A percentile compares a stretch with the other conserved stretches of the same genome.
These are phyloP conservation scores for Hypolimnas misippus DNA, from an alignment of 2,888 invertebrate species.

Conservation along the genomic window DNA sequence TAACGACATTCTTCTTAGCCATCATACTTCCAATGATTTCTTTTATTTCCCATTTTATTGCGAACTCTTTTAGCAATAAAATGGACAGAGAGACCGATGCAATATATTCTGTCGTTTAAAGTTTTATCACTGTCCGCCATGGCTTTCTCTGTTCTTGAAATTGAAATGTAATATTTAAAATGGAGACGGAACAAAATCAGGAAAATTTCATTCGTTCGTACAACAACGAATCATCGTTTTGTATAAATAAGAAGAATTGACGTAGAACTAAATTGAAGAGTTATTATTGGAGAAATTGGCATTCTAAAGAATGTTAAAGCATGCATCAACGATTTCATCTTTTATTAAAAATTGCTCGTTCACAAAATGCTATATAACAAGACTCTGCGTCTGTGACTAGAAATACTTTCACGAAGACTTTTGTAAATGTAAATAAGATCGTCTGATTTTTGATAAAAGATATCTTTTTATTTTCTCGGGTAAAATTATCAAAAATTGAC, in stretches of 20 bases:
- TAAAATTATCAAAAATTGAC: too few relatives aligned
- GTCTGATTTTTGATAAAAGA: too few relatives aligned
- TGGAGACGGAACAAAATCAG: neutral
- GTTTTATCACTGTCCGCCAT: conserved; percentile 8
- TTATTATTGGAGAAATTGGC: conserved; percentile 1
- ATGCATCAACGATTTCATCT: neutral
- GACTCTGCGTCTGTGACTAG: neutral
- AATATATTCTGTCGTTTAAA: conserved; percentile 5
- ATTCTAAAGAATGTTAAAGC: neutral
- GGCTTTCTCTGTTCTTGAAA: neutral
- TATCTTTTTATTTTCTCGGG: too few relatives aligned
- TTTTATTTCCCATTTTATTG: conserved; percentile 16
- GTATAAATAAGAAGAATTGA: neutral
- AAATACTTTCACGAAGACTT: neutral
- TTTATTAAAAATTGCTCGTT: neutral
- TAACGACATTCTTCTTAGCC: neutral
- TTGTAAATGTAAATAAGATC: too few relatives aligned
- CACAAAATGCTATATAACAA: neutral
- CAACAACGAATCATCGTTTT: neutral
- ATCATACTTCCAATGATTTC: neutral
- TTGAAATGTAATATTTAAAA: conserved; percentile 15
- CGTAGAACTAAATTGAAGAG: neutral
- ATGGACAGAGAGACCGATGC: conserved; percentile 4
- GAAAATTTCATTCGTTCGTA: neutral
- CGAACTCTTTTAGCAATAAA: conserved; percentile 8